These are phyloP conservation scores for Drosophila atripex DNA, from an alignment of 2,888 invertebrate species.

Conservation along the genomic window DNA sequence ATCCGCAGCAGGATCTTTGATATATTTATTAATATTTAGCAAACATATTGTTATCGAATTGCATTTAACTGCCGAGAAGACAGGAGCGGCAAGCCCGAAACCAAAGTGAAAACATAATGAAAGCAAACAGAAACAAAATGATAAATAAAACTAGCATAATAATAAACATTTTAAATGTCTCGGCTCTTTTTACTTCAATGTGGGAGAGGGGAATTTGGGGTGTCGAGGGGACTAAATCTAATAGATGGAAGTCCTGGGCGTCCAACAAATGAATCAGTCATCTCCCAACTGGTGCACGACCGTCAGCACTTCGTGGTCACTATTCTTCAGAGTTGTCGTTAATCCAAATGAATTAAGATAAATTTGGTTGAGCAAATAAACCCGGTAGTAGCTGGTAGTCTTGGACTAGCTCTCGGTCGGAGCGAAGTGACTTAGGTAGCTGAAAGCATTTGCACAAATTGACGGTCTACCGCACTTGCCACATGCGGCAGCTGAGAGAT, in stretches of 20 bases:
- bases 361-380: constrained; percentile 61
- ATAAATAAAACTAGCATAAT: constrained; percentile 70
- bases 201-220: no score
- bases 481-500: constrained; percentile 71
- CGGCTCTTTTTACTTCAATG: constrained; percentile 26
- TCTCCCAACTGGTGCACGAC: background rate
- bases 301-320: constrained; percentile 4
- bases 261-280: constrained; percentile 24
- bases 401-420: background rate
- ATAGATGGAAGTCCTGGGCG: constrained; percentile 20
- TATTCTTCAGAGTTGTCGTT: constrained; percentile 34
- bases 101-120: constrained; percentile 46
- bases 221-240: background rate
- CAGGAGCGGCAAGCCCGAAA: constrained; percentile 41
- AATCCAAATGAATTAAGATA: constrained; percentile 61
- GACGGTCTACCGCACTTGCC: constrained; percentile 73
- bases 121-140: constrained; percentile 50
- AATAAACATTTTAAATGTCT: constrained; percentile 71
- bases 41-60: constrained; percentile 77
- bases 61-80: constrained; percentile 62
- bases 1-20: constrained; percentile 50
- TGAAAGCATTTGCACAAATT: constrained; percentile 76
- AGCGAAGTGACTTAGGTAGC: constrained; percentile 38
- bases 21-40: constrained; percentile 76
- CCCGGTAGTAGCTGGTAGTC: constrained; percentile 4